Conservation (phyloP, 2,888 invertebrate genomes). For the Harpagoxenus sublaevis region DNA sequence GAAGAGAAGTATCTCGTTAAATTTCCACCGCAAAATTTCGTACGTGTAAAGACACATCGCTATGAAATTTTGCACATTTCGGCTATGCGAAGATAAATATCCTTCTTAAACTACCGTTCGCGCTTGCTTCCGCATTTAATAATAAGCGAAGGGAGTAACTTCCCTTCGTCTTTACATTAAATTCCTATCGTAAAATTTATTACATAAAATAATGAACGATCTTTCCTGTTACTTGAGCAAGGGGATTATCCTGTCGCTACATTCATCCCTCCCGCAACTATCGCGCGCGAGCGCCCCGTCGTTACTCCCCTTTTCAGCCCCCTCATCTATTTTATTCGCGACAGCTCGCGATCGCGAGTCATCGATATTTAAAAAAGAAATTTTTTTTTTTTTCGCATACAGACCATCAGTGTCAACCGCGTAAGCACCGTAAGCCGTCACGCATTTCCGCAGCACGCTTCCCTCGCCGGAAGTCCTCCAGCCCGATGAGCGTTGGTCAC, state of each 20-base stretch:
- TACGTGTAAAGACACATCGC: neutral
- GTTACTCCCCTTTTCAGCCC: neutral
- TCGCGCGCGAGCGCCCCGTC: neutral
- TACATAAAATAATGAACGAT: neutral
- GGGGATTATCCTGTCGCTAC: neutral
- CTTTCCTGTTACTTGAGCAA: neutral
- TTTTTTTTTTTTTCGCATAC: conserved; percentile 57
- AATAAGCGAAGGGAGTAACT: neutral
- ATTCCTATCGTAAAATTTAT: neutral
- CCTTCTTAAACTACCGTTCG: neutral
- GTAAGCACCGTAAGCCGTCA: conserved; percentile 56
- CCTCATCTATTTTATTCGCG: neutral
- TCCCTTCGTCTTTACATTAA: neutral
- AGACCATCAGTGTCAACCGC: conserved; percentile 76
- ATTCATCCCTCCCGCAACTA: neutral
- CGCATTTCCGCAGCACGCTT: conserved; percentile 58
- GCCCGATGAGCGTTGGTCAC: neutral
- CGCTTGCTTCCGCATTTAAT: neutral
- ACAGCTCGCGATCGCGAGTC: neutral
- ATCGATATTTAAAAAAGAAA: neutral
- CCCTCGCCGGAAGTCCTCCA: conserved; percentile 38
- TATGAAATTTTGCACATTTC: neutral
- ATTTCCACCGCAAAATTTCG: neutral
- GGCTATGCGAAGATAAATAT: neutral
- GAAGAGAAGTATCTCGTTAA: neutral